Evolutionary conservation across 2,797 vertebrate genomes (phyloP), one percentile per base, ranked within the genome.

Genomic region (Manis crassicaudata): DNA sequence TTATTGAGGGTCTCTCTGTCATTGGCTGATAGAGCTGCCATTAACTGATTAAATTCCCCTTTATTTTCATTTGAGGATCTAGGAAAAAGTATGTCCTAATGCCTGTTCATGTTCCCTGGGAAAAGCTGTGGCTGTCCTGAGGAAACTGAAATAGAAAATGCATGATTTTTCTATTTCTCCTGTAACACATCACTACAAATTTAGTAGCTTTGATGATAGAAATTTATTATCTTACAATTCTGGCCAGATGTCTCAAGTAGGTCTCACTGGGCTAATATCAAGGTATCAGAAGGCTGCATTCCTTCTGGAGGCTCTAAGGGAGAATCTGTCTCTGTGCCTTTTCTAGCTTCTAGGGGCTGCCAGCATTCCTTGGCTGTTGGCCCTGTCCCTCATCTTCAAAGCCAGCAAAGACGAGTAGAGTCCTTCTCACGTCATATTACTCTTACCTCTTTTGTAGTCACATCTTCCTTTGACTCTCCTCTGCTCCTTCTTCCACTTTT

Each of bases 1-100:
- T 62, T 80, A 96, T 43, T 70, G 60, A 88, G 73, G 50, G 40
- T n/a, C 70, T 93, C 79, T 81, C 73, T 83, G 62, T 54, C 29
- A 50, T 32, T 65, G 27, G 43, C n/a, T 32, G 46, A 62, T 29
- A 88, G 21, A 50, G 27, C 9, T 56, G 35, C 40, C 80, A 54
- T 89, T n/a, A 70, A 85, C n/a, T 81, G 35, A 87, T 21, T 80
- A 75, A 76, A 72, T 87, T 27, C n/a, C 14, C 58, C 14, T 35
- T 29, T 85, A 84, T 82, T 73, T 76, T 84, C 29, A 58, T 46
- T 88, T 11, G 32, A 11, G 12, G n/a, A 68, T 60, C 68, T 50
- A 60, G 63, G 65, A 65, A 87, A 84, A 25, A 40, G 60, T 81
- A 46, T 35, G 50, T 94, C 37, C 35, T 88, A 65, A 52, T 29